Base-by-base conservation (phyloP, 1,140 invertebrate genomes). In the Drosophila subobscura region DNA sequence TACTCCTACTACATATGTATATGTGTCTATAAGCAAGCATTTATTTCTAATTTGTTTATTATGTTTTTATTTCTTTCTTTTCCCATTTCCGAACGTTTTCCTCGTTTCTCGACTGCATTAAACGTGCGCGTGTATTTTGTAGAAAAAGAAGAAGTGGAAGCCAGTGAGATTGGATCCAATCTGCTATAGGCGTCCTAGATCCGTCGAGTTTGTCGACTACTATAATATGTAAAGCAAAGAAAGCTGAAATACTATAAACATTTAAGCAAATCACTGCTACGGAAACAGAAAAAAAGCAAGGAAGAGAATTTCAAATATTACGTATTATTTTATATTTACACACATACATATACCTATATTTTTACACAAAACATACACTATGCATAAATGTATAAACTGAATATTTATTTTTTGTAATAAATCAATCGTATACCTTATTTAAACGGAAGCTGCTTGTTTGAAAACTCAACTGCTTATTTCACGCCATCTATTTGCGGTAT, bases 81-180 rank as follows among this genome's bases (percentile, higher is more conserved):
- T 79, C 52, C 37, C 58, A 29, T 65, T 70, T 64, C 50, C 59
- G 47, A 70, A 61, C 44, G 46, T 56, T 71, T 67, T 65, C 60
- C 60, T 71, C 58, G 74, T 79, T 58, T 83, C 66, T 46, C 58
- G 52, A 72, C 55, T 73, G 71, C 68, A 83, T 81, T 84, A 77
- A 55, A 51, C 61, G 33, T 59, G 58, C 59, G 51, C 64, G 46
- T 65, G 67, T 75, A 64, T 63, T 77, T 77, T 71, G 44, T 84
- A 90, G 84, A 90, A 88, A 77, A 89, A 85, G 89, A 91, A 91
- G 78, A 90, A 88, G 80, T 91, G 90, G 90, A 91, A 81, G 70
- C 90, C 90, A 72, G 90, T 91, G 54, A 89, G 90, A 90, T 90
- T 91, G 77, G 90, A 91, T 90, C 88, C 85, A 75, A 90, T 90